Conservation (phyloP, 2,113 vertebrate genomes). For the Lagopus muta region DNA sequence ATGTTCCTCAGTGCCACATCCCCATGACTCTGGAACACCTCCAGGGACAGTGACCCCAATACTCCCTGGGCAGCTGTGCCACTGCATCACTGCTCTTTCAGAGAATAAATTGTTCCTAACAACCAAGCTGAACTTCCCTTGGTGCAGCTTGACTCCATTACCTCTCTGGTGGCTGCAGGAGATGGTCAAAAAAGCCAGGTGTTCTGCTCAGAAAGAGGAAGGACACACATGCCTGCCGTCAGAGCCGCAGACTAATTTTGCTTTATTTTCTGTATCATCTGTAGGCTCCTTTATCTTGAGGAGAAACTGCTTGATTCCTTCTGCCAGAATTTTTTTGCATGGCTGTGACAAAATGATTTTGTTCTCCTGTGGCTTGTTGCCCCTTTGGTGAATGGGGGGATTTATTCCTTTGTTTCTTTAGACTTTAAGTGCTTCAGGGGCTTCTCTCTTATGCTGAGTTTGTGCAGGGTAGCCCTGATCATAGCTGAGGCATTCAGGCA, state of each 20-base stretch:
- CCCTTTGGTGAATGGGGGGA: neutral
- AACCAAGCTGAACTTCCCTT: neutral
- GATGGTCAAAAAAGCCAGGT: too few relatives aligned
- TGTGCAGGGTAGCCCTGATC: neutral
- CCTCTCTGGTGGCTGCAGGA: neutral
- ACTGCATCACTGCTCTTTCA: neutral
- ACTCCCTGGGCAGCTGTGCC: neutral
- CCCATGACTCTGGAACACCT: too few relatives aligned
- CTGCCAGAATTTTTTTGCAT: neutral
- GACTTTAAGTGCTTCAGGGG: neutral
- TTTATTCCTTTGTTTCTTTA: neutral
- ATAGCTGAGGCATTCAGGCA: neutral
- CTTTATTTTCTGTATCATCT: neutral
- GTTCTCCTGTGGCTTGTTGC: neutral
- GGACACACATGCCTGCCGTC: too few relatives aligned
- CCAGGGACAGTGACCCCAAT: too few relatives aligned
- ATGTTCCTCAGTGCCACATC: too few relatives aligned
- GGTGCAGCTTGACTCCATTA: neutral
- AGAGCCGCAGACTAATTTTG: neutral
- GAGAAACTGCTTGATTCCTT: neutral
- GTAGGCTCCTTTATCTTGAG: neutral
- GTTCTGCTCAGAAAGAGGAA: too few relatives aligned
- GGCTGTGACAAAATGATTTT: neutral
- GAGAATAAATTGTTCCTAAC: neutral
- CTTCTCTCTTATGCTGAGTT: fast-evolving